Evolutionary conservation across 2,888 invertebrate genomes (phyloP).

Genomic region (Aphidius colemani): DNA sequence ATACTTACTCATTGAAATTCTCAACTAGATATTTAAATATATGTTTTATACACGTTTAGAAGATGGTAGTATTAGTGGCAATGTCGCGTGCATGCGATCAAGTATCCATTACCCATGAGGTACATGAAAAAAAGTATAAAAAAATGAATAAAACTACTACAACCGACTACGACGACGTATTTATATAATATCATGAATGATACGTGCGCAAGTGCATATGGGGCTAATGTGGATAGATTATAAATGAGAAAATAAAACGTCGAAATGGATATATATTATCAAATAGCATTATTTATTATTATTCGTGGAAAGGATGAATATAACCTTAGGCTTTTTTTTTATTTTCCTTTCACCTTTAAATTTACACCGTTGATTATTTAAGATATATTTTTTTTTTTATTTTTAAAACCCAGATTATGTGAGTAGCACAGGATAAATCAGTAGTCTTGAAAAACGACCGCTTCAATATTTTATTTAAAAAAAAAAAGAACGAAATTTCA

Average conservation of each 20-base stretch:
- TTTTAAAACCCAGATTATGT: background rate
- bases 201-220: no score
- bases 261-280: background rate
- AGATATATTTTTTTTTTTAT: background rate
- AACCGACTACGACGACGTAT: no score
- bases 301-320: background rate
- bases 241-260: background rate
- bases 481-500: background rate
- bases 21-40: no score
- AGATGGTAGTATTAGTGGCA: no score
- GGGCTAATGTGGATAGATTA: background rate
- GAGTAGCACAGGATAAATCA: background rate
- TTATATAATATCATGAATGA: background rate
- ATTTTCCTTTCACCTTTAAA: constrained; percentile 4
- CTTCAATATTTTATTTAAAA: constrained; percentile 1
- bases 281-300: constrained; percentile 7
- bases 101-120: no score
- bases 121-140: no score
- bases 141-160: no score
- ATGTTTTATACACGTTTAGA: no score
- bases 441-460: no score
- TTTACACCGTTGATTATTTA: constrained; percentile 7
- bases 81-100: no score
- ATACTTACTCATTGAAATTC: no score
- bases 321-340: background rate